phyloP scores from a whole-genome alignment of 2,888 invertebrate species.

The Sminthurinus aureus region DNA sequence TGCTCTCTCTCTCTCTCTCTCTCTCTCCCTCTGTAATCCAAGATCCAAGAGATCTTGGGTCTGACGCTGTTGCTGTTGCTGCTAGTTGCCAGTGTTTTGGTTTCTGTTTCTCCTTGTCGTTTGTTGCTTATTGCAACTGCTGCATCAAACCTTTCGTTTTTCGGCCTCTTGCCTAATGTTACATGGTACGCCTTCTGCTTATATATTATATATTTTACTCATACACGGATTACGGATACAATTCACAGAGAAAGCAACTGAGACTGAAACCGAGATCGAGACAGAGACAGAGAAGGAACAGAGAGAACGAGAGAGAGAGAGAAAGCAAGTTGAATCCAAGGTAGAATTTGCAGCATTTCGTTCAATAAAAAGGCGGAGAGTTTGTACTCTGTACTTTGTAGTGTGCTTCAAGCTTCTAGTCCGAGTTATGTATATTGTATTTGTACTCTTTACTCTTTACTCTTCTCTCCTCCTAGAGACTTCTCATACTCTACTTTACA shows the following conservation, averaged over 20 bases:
- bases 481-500: neutral
- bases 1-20: neutral
- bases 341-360: slow-evolving; percentile 44
- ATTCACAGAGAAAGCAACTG: neutral
- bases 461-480: neutral
- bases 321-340: neutral
- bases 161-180: neutral
- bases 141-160: neutral
- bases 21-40: neutral
- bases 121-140: too few species aligned
- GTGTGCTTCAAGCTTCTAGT: neutral
- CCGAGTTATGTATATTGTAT: neutral
- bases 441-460: neutral
- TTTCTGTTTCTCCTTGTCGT: too few species aligned
- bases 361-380: slow-evolving; percentile 42
- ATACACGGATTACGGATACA: too few species aligned
- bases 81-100: too few species aligned
- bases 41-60: neutral
- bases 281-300: slow-evolving; percentile 2
- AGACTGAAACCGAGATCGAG: neutral
- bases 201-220: too few species aligned
- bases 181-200: too few species aligned
- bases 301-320: neutral
- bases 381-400: neutral
- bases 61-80: neutral